A percentile compares a stretch with the other conserved stretches of the same genome.
phyloP scores from a whole-genome alignment of 2,797 vertebrate species.

The Oryzias dopingdopingensis region DNA sequence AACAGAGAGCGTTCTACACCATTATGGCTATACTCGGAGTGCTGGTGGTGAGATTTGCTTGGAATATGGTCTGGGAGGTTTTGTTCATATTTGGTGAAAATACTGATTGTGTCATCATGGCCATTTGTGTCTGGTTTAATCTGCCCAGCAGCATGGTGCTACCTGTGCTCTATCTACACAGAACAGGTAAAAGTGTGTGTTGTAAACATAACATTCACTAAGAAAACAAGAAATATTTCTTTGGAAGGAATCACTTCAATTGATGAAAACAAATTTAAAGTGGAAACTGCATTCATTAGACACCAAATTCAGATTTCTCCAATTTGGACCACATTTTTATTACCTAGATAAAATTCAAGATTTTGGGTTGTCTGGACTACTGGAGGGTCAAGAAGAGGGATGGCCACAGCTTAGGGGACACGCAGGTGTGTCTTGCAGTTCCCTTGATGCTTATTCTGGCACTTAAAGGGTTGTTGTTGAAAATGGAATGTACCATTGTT shows the following conservation, averaged over 20 bases:
- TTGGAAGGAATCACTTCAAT: neutral
- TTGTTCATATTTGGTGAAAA: neutral
- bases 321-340: too few species aligned
- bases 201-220: neutral
- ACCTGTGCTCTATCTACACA: constrained; percentile 18
- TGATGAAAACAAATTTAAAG: too few species aligned
- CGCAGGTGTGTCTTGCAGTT: too few species aligned
- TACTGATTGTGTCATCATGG: constrained; percentile 7
- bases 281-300: too few species aligned
- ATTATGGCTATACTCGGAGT: constrained; percentile 17
- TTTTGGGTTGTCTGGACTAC: too few species aligned
- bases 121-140: constrained; percentile 17
- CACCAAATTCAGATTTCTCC: too few species aligned
- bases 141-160: constrained; percentile 19
- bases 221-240: neutral
- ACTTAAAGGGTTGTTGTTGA: too few species aligned
- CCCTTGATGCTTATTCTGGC: too few species aligned
- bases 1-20: constrained; percentile 12
- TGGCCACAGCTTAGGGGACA: too few species aligned
- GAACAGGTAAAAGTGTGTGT: constrained; percentile 1
- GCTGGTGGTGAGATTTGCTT: constrained; percentile 4
- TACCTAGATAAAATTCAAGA: too few species aligned
- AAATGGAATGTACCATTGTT: too few species aligned
- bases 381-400: too few species aligned
- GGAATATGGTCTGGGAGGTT: constrained; percentile 12